These are phyloP conservation scores for Nipponia nippon DNA, from an alignment of 2,113 vertebrate genomes.

Conservation along the genomic window DNA sequence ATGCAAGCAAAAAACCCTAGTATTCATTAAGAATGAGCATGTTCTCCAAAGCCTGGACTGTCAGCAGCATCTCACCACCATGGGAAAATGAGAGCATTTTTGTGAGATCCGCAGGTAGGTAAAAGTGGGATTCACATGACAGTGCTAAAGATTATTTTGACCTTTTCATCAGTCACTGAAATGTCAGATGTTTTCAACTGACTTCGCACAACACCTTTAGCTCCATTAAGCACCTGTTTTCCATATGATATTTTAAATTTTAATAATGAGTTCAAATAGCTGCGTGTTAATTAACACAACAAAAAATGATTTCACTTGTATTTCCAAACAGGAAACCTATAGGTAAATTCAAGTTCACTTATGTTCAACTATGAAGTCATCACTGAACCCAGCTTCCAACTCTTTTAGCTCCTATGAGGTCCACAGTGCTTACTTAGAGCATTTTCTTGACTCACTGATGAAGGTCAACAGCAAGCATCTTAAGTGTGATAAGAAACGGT, in stretches of 20 bases:
- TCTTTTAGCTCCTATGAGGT: not conserved
- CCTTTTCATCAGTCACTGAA: slow-evolving; percentile 41
- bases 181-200: slow-evolving; percentile 26
- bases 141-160: slow-evolving; percentile 18
- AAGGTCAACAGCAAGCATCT: not conserved
- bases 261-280: not conserved
- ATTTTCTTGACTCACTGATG: not conserved
- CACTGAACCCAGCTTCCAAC: not conserved
- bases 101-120: not conserved
- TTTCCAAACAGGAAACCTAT: not conserved
- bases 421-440: not conserved
- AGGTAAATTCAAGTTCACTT: not conserved
- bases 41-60: not conserved
- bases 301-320: not conserved
- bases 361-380: not conserved
- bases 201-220: not conserved
- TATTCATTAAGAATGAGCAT: not conserved
- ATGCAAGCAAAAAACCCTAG: not conserved
- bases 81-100: not conserved
- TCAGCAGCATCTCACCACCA: not conserved
- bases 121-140: not conserved
- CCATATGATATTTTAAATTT: not conserved
- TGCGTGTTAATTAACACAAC: not conserved
- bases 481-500: not conserved
- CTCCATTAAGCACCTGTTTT: not conserved